Conservation (phyloP, 2,888 invertebrate species). For the Nephrotoma guestfalica region DNA sequence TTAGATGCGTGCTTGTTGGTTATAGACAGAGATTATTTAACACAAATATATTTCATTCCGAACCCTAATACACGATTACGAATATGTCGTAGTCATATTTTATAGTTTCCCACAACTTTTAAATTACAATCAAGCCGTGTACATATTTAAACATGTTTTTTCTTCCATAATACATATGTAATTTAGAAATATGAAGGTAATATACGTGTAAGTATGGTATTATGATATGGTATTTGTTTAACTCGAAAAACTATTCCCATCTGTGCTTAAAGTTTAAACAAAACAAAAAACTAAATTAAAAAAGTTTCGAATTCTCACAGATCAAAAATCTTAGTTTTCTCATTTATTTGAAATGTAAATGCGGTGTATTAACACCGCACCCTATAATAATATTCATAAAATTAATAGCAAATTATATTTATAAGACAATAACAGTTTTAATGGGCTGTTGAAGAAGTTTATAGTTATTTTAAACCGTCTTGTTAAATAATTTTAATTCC, state of each 20-base stretch:
- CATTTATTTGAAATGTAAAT: background rate
- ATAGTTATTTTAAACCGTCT: too few relatives aligned
- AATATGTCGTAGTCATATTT: background rate
- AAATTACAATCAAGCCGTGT: background rate
- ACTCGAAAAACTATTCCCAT: background rate
- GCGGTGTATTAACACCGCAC: background rate
- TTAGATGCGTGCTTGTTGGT: too few relatives aligned
- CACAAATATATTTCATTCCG: too few relatives aligned
- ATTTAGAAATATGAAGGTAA: background rate
- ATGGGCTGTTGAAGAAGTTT: background rate
- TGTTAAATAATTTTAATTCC: too few relatives aligned
- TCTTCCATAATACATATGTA: background rate
- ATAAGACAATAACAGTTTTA: background rate
- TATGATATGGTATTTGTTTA: background rate
- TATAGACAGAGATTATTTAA: too few relatives aligned
- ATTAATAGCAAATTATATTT: too few relatives aligned
- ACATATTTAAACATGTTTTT: background rate
- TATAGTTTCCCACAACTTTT: background rate
- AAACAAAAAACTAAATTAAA: background rate
- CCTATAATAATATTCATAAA: background rate
- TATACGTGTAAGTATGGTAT: too few relatives aligned
- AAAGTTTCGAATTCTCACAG: background rate
- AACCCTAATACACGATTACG: too few relatives aligned
- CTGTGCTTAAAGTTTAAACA: background rate
- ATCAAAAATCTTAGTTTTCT: background rate